Percentiles rank a stretch among this genome's conserved stretches.
Conservation (phyloP, 2,113 vertebrate genomes). For the Thamnaconus septentrionalis region DNA sequence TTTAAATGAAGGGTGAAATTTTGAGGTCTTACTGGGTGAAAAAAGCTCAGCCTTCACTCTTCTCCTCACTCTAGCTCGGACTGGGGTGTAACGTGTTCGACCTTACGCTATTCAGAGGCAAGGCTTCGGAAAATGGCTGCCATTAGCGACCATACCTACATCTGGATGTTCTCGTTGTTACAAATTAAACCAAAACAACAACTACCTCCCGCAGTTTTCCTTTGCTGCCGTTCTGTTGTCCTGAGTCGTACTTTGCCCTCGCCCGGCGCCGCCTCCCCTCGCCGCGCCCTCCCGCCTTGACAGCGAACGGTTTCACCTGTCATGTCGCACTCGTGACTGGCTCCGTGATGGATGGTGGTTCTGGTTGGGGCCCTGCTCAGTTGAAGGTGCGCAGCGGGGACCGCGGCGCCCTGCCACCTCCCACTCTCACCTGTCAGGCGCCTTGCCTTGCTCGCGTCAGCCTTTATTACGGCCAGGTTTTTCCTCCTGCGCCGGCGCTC, state of each 20-base stretch:
- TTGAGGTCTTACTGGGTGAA: too few species aligned
- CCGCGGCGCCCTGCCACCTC: slow-evolving; percentile 37
- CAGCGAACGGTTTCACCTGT: slow-evolving; percentile 55
- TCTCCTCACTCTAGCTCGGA: too few species aligned
- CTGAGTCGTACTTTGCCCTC: slow-evolving; percentile 24
- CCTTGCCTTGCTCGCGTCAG: slow-evolving; percentile 38
- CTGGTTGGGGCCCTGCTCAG: slow-evolving; percentile 54
- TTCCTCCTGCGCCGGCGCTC: slow-evolving; percentile 3
- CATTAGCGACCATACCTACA: too few species aligned
- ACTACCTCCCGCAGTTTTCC: neutral
- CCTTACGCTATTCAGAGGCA: too few species aligned
- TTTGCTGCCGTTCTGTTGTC: slow-evolving; percentile 7
- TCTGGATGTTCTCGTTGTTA: too few species aligned
- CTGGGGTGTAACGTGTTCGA: too few species aligned
- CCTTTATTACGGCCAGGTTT: slow-evolving; percentile 37
- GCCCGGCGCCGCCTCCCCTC: slow-evolving; percentile 4
- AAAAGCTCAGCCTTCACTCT: too few species aligned
- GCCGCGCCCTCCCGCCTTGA: slow-evolving; percentile 44
- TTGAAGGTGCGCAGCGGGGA: slow-evolving; percentile 53
- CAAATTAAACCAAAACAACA: too few species aligned
- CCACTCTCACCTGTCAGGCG: slow-evolving; percentile 56
- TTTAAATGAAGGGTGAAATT: too few species aligned
- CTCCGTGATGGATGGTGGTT: slow-evolving; percentile 61
- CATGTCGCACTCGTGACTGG: slow-evolving; percentile 65
- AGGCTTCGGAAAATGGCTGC: too few species aligned